phyloP scores from a whole-genome alignment of 2,888 invertebrate species.

The Agriopis leucophaearia region DNA sequence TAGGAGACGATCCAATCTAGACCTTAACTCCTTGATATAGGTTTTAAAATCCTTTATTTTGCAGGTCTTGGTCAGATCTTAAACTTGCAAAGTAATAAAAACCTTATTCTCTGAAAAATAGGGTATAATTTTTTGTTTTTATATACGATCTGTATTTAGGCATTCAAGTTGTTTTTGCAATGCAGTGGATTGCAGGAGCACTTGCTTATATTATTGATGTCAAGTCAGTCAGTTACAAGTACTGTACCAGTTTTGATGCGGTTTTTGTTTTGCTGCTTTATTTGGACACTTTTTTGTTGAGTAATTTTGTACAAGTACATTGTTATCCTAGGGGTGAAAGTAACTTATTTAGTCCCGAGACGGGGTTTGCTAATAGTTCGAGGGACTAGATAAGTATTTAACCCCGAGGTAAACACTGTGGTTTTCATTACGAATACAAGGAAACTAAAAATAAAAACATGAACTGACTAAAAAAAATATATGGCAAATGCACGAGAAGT shows the following conservation, averaged over 20 bases:
- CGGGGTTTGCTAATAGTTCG: too few relatives aligned
- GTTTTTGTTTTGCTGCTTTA: conserved; percentile 12
- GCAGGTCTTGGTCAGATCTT: conserved; percentile 3
- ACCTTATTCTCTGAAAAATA: conserved; percentile 1
- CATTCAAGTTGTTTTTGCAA: conserved; percentile 45
- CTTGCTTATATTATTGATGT: conserved; percentile 36
- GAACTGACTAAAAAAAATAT: too few relatives aligned
- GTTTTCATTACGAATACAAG: too few relatives aligned
- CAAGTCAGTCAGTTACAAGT: conserved; percentile 33
- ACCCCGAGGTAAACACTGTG: too few relatives aligned
- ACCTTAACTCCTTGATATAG: conserved; percentile 39
- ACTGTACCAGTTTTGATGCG: conserved; percentile 31
- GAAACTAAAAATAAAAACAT: too few relatives aligned
- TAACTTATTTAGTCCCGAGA: too few relatives aligned
- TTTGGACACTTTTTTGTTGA: conserved; percentile 2
- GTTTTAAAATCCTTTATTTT: conserved; percentile 29
- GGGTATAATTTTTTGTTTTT: conserved; percentile 6
- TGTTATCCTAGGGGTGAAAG: too few relatives aligned
- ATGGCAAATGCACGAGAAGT: too few relatives aligned
- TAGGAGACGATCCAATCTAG: conserved; percentile 24
- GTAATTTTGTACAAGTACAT: neutral
- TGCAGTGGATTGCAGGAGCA: conserved; percentile 28
- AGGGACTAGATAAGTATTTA: too few relatives aligned
- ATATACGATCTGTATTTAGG: conserved; percentile 15
- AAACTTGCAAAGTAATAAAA: conserved; percentile 4